These are phyloP conservation scores for Sarcoramphus papa DNA, from an alignment of 2,797 vertebrate genomes.

Conservation along the genomic window DNA sequence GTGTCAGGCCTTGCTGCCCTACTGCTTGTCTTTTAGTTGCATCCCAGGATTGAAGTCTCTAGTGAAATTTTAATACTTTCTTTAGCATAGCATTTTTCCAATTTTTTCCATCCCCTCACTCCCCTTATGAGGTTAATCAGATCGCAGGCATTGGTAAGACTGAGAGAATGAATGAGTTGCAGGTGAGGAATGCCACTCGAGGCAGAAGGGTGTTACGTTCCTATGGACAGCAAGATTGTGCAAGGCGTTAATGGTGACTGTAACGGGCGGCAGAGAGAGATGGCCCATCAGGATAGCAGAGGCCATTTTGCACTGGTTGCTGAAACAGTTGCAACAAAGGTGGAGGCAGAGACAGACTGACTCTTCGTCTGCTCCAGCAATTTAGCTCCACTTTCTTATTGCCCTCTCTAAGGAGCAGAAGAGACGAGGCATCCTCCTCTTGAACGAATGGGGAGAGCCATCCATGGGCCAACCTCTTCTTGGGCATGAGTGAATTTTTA, in stretches of 20 bases:
- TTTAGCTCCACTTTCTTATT: neutral
- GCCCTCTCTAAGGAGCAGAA: neutral
- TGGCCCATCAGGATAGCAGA: neutral
- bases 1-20: neutral
- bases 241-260: accelerated
- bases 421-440: neutral
- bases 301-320: neutral
- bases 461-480: neutral
- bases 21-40: neutral
- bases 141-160: neutral
- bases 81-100: neutral
- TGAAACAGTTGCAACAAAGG: neutral
- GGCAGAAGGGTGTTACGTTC: neutral
- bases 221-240: neutral
- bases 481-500: neutral
- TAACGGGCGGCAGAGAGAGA: neutral
- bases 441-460: neutral
- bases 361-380: neutral
- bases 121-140: neutral
- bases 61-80: neutral
- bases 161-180: neutral
- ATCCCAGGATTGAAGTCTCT: neutral
- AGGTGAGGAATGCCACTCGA: neutral
- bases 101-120: neutral
- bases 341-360: neutral